phyloP scores from a whole-genome alignment of 2,113 vertebrate species.

The Helogale parvula region DNA sequence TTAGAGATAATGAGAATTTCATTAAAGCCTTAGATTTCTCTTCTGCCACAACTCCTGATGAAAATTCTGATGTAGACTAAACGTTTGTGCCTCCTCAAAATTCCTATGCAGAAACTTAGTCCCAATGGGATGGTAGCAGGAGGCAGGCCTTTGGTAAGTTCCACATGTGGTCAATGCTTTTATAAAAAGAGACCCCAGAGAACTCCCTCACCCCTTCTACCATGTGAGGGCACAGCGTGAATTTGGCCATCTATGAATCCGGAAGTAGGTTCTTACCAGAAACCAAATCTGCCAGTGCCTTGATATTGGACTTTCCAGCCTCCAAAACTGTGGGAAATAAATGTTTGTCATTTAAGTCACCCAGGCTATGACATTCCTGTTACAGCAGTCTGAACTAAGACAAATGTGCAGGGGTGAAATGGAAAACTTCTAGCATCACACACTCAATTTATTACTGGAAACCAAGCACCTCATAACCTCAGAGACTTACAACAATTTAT shows the following conservation, averaged over 20 bases:
- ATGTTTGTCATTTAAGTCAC: not conserved
- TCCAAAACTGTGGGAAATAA: not conserved
- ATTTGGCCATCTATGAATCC: not conserved
- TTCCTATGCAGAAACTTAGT: not conserved
- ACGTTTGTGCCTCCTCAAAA: not conserved
- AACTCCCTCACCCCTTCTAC: not conserved
- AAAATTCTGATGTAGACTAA: not conserved
- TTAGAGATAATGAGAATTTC: constrained; percentile 48
- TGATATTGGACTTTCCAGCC: constrained; percentile 68
- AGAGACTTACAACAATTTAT: constrained; percentile 23
- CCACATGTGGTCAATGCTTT: not conserved
- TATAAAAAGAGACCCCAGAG: not conserved
- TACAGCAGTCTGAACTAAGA: not conserved
- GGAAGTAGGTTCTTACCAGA: not conserved
- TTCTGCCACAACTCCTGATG: not conserved
- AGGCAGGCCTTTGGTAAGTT: not conserved
- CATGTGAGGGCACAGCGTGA: not conserved
- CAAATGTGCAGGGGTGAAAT: not conserved
- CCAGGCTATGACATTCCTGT: not conserved
- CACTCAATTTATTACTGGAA: constrained; percentile 11
- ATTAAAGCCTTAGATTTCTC: constrained; percentile 50
- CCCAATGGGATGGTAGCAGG: not conserved
- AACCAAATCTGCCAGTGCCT: not conserved
- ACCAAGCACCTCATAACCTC: constrained; percentile 50
- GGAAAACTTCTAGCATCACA: constrained; percentile 10